phyloP scores from a whole-genome alignment of 1,140 invertebrate species.

The Caenorhabditis tropicalis region DNA sequence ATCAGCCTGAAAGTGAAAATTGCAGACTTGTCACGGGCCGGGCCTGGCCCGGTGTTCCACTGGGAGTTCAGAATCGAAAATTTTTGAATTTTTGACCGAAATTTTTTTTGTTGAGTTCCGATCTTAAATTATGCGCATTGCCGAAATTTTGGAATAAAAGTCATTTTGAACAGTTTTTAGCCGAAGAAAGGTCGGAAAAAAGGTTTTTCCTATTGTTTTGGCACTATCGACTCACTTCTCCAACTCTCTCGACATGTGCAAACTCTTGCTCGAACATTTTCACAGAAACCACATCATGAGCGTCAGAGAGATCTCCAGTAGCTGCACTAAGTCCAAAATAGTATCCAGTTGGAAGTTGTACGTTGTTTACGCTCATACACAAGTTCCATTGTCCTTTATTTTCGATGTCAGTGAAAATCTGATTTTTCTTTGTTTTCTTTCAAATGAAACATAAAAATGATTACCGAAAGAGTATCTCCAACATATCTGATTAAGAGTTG shows the following conservation, averaged over 20 bases:
- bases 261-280: conserved; percentile 71
- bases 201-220: no score
- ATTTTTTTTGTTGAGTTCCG: no score
- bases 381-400: conserved; percentile 91
- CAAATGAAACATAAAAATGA: no score
- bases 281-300: conserved; percentile 91
- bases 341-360: conserved; percentile 91
- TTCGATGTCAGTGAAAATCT: conserved; percentile 74
- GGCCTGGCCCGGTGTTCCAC: no score
- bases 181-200: no score
- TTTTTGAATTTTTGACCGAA: no score
- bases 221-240: conserved; percentile 53
- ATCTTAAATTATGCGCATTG: no score
- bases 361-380: conserved; percentile 87
- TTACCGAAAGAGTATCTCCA: conserved; percentile 84
- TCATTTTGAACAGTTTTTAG: no score
- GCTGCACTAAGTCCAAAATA: conserved; percentile 92
- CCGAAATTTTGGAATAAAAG: background rate
- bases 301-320: conserved; percentile 90
- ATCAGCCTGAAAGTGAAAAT: conserved; percentile 53
- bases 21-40: no score
- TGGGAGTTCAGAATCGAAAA: no score
- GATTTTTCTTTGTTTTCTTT: background rate
- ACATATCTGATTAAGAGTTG: conserved; percentile 89
- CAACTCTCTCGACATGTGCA: conserved; percentile 64